Evolutionary conservation across 1,140 invertebrate genomes (phyloP).

Genomic region (Idris sp.): DNA sequence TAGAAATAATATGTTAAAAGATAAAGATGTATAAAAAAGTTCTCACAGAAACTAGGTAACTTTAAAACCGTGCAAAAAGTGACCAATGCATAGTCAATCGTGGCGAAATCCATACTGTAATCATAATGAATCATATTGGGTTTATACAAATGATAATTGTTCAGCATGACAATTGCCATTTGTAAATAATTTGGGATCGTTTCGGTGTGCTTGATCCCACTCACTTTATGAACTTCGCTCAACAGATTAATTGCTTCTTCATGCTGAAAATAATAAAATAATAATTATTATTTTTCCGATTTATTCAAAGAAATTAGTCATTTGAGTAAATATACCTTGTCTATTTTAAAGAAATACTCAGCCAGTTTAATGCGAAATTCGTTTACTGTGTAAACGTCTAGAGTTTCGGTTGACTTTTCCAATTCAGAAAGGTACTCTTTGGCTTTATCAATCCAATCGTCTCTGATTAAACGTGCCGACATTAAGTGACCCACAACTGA

Average conservation of each 20-base stretch:
- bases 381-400: constrained; percentile 44
- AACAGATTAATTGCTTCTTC: constrained; percentile 65
- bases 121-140: constrained; percentile 59
- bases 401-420: constrained; percentile 51
- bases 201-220: constrained; percentile 44
- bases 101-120: constrained; percentile 62
- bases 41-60: neutral
- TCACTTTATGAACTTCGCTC: constrained; percentile 57
- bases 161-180: constrained; percentile 56
- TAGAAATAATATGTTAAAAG: too few relatives aligned
- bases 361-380: constrained; percentile 64
- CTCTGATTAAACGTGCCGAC: constrained; percentile 64
- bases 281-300: neutral
- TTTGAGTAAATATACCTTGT: constrained; percentile 61
- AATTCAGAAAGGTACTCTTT: constrained; percentile 48
- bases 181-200: constrained; percentile 61
- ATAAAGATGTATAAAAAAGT: too few relatives aligned
- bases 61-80: constrained; percentile 39
- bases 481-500: constrained; percentile 68
- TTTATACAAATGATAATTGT: constrained; percentile 63
- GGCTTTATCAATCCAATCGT: constrained; percentile 66
- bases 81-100: constrained; percentile 61
- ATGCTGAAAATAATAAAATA: constrained; percentile 26
- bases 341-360: constrained; percentile 71
- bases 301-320: constrained; percentile 3